Evolutionary conservation across 35 echinoderm and acorn worm genomes (phyloP).

Genomic region (Lytechinus variegatus): DNA sequence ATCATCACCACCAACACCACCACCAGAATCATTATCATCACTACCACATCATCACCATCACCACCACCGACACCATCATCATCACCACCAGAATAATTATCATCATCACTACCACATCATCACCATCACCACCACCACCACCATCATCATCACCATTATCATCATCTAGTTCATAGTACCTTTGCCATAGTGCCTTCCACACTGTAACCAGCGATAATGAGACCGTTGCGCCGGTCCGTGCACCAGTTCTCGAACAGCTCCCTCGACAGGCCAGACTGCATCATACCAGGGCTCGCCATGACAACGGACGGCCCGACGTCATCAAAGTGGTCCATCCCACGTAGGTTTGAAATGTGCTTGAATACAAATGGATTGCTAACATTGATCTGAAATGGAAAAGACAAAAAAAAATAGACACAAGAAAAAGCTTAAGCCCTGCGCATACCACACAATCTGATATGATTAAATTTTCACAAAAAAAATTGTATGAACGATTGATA

Average conservation of each 20-base stretch:
- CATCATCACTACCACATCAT: neutral
- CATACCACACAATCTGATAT: too few species aligned
- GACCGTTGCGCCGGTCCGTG: conserved; percentile 82
- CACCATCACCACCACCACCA: neutral
- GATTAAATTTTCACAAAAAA: too few species aligned
- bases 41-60: neutral
- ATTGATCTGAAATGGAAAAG: conserved; percentile 67
- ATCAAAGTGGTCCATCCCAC: conserved; percentile 97
- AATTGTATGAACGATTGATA: too few species aligned
- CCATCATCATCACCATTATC: neutral
- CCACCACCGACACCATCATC: neutral
- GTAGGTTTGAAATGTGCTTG: conserved; percentile 98
- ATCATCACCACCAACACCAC: neutral
- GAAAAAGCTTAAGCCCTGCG: too few species aligned
- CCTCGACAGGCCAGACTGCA: conserved; percentile 96
- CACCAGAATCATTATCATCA: neutral
- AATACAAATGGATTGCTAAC: conserved; percentile 98
- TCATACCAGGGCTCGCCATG: conserved; percentile 98
- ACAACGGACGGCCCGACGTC: conserved; percentile 93
- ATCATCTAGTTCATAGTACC: conserved; percentile 4
- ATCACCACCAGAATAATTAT: neutral
- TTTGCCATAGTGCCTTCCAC: conserved; percentile 95
- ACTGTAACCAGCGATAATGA: conserved; percentile 95
- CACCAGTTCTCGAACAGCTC: conserved; percentile 98
- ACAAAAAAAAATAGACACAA: neutral